These are phyloP conservation scores for Adelognathus sp. DNA, from an alignment of 2,888 invertebrate genomes.

Conservation along the genomic window DNA sequence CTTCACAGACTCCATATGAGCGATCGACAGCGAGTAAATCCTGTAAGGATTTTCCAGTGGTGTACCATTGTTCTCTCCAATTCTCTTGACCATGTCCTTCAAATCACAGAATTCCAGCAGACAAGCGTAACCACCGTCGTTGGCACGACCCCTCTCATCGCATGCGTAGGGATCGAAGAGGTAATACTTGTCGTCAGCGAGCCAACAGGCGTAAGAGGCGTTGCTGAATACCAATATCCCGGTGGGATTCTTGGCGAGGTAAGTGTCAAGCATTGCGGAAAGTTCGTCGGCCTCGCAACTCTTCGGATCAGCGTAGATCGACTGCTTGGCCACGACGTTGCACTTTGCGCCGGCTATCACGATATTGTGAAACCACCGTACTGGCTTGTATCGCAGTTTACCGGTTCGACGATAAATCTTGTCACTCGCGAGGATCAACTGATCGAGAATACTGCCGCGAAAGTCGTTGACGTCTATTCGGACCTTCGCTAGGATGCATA, in stretches of 20 bases:
- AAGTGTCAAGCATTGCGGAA: constrained; percentile 56
- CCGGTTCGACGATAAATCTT: constrained; percentile 69
- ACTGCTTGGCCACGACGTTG: constrained; percentile 72
- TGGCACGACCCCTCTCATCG: constrained; percentile 68
- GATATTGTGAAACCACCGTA: constrained; percentile 70
- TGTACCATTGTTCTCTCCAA: constrained; percentile 67
- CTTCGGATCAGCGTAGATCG: constrained; percentile 70
- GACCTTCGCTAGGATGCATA: constrained; percentile 74
- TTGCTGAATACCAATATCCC: constrained; percentile 74
- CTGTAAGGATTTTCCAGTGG: constrained; percentile 65
- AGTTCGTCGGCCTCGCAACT: constrained; percentile 66
- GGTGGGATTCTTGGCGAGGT: constrained; percentile 67
- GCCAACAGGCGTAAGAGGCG: constrained; percentile 75
- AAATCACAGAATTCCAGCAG: constrained; percentile 69
- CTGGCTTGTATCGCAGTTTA: constrained; percentile 69
- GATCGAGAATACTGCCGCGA: constrained; percentile 66
- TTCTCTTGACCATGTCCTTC: constrained; percentile 64
- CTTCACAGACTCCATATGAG: constrained; percentile 69
- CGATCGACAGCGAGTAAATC: constrained; percentile 70
- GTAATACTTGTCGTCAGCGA: constrained; percentile 65
- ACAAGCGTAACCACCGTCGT: constrained; percentile 65
- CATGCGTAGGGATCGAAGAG: constrained; percentile 77
- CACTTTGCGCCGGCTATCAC: constrained; percentile 69
- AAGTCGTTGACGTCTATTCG: constrained; percentile 66
- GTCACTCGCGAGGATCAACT: constrained; percentile 67